Percentiles rank a stretch among this genome's conserved stretches.
Conservation (phyloP, 2,797 vertebrate genomes). For the Remorina albescens region DNA sequence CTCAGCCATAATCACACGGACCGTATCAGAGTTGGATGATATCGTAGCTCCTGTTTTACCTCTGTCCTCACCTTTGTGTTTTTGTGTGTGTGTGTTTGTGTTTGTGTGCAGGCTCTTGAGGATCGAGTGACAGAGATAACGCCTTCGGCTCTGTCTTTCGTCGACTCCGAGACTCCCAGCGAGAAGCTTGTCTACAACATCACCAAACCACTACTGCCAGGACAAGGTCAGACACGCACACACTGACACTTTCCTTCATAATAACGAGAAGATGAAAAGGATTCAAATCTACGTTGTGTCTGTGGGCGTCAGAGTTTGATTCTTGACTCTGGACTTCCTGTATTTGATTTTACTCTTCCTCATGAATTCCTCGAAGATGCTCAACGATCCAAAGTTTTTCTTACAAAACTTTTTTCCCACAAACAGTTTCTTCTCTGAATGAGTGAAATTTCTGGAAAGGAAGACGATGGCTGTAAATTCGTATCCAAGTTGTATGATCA, state of each 20-base stretch:
- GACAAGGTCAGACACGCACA: conserved; percentile 84
- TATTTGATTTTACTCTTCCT: no score
- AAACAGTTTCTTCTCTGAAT: not conserved
- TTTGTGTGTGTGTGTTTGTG: conserved; percentile 27
- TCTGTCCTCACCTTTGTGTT: no score
- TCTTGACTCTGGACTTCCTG: no score
- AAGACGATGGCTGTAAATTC: no score
- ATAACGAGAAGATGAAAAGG: conserved; percentile 23
- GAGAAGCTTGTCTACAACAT: conserved; percentile 93
- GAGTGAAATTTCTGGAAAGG: no score
- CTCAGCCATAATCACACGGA: not conserved
- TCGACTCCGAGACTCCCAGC: conserved; percentile 88
- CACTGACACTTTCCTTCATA: not conserved
- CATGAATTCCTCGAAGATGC: no score
- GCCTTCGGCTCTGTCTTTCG: conserved; percentile 90
- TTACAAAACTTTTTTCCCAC: no score
- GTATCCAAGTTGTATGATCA: no score
- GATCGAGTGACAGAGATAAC: conserved; percentile 92
- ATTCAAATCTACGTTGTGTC: not conserved
- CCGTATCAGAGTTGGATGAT: not conserved
- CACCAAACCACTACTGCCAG: conserved; percentile 88
- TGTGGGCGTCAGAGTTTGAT: not conserved
- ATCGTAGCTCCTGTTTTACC: no score
- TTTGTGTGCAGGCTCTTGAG: conserved; percentile 89
- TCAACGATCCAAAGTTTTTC: not conserved